A percentile compares a stretch with the other conserved stretches of the same genome.
These are phyloP conservation scores for Neosalanx taihuensis DNA, from an alignment of 2,797 vertebrate species.

Conservation along the genomic window DNA sequence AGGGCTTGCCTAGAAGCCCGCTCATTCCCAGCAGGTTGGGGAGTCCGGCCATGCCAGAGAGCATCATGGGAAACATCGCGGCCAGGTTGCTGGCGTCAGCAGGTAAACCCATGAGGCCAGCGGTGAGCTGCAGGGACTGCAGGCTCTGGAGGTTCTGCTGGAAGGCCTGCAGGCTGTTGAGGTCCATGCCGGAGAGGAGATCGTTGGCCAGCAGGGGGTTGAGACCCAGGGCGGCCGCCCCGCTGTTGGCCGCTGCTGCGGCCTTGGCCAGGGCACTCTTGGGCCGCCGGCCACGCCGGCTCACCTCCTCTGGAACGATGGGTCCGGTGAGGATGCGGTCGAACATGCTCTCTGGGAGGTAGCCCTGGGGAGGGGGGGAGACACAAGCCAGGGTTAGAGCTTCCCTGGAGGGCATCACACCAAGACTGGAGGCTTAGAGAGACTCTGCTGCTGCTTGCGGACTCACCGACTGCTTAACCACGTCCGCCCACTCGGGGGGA, in stretches of 20 bases:
- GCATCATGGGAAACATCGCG: slow-evolving; percentile 97
- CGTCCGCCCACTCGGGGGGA: slow-evolving; percentile 96
- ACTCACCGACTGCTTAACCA: slow-evolving; percentile 98
- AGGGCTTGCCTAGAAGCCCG: slow-evolving; percentile 78
- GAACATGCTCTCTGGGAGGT: slow-evolving; percentile 96
- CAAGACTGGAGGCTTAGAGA: too few relatives aligned
- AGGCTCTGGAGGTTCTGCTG: slow-evolving; percentile 95
- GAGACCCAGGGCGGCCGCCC: slow-evolving; percentile 66
- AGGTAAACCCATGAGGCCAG: slow-evolving; percentile 91
- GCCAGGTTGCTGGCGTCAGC: slow-evolving; percentile 81
- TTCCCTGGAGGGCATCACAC: too few relatives aligned
- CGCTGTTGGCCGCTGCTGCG: slow-evolving; percentile 60
- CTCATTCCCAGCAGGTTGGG: slow-evolving; percentile 90
- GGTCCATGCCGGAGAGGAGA: slow-evolving; percentile 87
- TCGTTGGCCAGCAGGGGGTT: slow-evolving; percentile 88
- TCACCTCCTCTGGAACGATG: slow-evolving; percentile 95
- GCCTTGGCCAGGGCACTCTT: slow-evolving; percentile 90
- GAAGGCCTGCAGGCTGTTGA: slow-evolving; percentile 88
- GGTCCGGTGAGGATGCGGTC: slow-evolving; percentile 96
- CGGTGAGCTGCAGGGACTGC: slow-evolving; percentile 92
- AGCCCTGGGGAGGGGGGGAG: slow-evolving; percentile 76
- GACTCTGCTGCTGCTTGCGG: slow-evolving; percentile 11
- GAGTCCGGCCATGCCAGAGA: slow-evolving; percentile 91
- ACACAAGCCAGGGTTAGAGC: neutral
- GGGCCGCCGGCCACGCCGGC: slow-evolving; percentile 89